Evolutionary conservation across 35 echinoderm and acorn worm genomes (phyloP), one percentile per base, ranked within the genome.

Genomic region (Patiria miniata): DNA sequence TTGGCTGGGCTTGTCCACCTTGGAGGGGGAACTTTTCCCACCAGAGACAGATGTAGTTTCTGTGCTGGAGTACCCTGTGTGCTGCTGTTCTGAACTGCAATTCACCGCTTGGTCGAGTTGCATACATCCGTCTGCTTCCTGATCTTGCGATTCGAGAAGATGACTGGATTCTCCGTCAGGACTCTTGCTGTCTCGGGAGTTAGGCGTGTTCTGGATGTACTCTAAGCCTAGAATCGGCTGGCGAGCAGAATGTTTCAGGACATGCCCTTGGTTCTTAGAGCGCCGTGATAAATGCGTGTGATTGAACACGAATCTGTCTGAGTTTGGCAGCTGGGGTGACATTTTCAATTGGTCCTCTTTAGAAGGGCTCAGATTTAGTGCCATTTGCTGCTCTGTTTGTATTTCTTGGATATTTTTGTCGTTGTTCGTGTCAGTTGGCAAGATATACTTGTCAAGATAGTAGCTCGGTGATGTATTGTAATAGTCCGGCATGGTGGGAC

Each of bases 1-100:
- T 77, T 94, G 96, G 14, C 92, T 78, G 61, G 89, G 90, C 78
- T 99, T 99, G n/a, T 26, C 23, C 19, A 29, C 80, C 16, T 40
- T 9, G 8, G n/a, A 7, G 19, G 22, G 0, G 10, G 8, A 51
- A 21, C 23, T 69, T 33, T 89, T 89, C 79, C 5, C 28, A 18
- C 42, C 57, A 12, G 30, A n/a, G 12, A 83, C 87, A 50, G 12
- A 37, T 3, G 42, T 8, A 5, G 26, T 33, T 32, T 51, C 19
- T 29, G 40, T 9, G 40, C 51, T 22, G 44, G 21, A 30, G 21
- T 26, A 23, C 23, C n/a, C n/a, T n/a, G 65, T 12, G 26, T 34
- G 21, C 34, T 73, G 65, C 3, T 14, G 23, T 73, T 32, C 26
- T 18, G 29, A 30, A 28, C 51, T n/a, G 7, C 14, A 7, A 28